Evolutionary conservation across 2,888 invertebrate species (phyloP), one percentile per base, ranked within the genome.

Genomic region (Syrphus vitripennis): DNA sequence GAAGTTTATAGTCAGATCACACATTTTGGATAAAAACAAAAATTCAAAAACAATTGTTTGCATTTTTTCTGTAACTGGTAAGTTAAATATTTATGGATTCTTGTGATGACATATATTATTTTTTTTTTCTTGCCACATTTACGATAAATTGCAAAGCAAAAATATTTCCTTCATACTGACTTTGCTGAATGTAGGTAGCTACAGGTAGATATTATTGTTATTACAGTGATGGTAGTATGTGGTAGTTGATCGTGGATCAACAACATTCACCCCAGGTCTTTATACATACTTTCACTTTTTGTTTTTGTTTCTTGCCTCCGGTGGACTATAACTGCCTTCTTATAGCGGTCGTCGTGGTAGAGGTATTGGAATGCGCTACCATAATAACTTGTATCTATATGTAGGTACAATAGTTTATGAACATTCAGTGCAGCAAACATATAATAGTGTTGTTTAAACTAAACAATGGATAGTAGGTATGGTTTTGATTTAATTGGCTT

Each of bases 401-500:
- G 12, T 4, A 26, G 42, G 4, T 75, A 24, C n/a, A 40, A 34
- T 40, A 48, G 42, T 31, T 45, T 9, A 45, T 42, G 16, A 67
- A 29, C 24, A 50, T 50, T 48, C 50, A 65, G 34, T 76, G 80
- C 80, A 71, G 57, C 61, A 69, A 37, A 42, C n/a, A n/a, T 53
- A 42, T 61, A 69, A 50, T 31, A 48, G 55, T 70, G 57, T 79
- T 40, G 59, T 59, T 67, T 63, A 24, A 65, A 24, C 31, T 61
- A 61, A 78, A 83, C 83, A 83, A 83, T 83, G 74, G 63, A 65
- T n/a, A n/a, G n/a, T n/a, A n/a, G n/a, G 19, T 65, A 79, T 75
- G 70, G 70, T 83, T 83, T 70, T 57, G 57, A 70, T 70, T 80
- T 83, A 83, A 80, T 83, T 83, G 70, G 79, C 79, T 55, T 79